phyloP scores from a whole-genome alignment of 2,888 invertebrate genomes.

The Xanthia icteritia region DNA sequence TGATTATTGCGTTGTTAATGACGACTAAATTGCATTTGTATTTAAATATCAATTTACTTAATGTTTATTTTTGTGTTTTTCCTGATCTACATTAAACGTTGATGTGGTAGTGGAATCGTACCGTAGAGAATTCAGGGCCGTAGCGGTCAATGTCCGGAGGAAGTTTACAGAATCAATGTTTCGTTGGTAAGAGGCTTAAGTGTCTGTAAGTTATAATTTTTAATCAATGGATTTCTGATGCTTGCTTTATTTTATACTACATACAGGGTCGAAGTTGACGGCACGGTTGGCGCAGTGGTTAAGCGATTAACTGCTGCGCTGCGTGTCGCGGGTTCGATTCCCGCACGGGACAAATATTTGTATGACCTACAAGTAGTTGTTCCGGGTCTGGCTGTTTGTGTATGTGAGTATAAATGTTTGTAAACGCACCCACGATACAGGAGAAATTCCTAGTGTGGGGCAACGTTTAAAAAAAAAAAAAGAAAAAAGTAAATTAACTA shows the following conservation, averaged over 20 bases:
- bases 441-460: too few relatives aligned
- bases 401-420: too few relatives aligned
- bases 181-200: not conserved
- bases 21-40: slow-evolving; percentile 28
- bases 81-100: not conserved
- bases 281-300: too few relatives aligned
- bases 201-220: not conserved
- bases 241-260: not conserved
- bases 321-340: too few relatives aligned
- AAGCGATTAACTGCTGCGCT: too few relatives aligned
- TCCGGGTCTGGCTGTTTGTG: too few relatives aligned
- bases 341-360: too few relatives aligned
- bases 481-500: not conserved
- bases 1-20: slow-evolving; percentile 6
- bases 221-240: not conserved
- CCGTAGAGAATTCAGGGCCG: slow-evolving; percentile 19
- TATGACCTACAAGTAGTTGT: too few relatives aligned
- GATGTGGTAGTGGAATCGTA: not conserved
- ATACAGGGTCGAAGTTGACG: not conserved
- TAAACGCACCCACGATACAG: too few relatives aligned
- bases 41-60: slow-evolving; percentile 31
- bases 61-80: slow-evolving; percentile 29
- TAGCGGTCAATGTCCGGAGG: slow-evolving; percentile 15
- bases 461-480: too few relatives aligned
- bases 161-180: slow-evolving; percentile 20